Base-by-base conservation (phyloP, 2,888 invertebrate genomes). In the Pelosia muscerda region DNA sequence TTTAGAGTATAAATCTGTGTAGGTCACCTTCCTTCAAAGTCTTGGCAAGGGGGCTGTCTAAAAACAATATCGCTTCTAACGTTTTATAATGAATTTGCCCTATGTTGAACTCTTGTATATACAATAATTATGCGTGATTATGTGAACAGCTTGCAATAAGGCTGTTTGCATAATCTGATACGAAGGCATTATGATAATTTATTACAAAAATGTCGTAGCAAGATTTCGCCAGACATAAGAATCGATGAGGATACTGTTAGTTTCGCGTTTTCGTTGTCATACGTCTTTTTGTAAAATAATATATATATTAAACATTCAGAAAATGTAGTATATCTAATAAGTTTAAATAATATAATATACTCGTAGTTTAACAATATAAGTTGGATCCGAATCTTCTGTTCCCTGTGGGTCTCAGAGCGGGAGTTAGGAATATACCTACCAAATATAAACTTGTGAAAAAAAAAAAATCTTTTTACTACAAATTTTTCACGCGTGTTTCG, bases 131-230 rank as follows among this genome's bases (percentile, higher is more conserved):
- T 3, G 26, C 49, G 22, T 26, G 49, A 61, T 61, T 60, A 67
- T 68, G 69, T 72, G 69, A 66, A 66, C 54, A 60, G 63, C 60
- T 72, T 67, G 26, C 69, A 58, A 68, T 73, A 69, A 69, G 69
- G 71, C 23, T 75, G 78, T 76, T 74, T 74, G 68, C 65, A 70
- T 57, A 65, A 75, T 63, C 49, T 74, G 82, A 83, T 70, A 73
- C 76, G 78, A 73, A 77, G 81, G 78, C 59, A 84, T 85, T 86
- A 85, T 79, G 77, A 77, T 86, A 85, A 86, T 82, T 81, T 83
- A 83, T 85, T 66, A 80, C 66, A 68, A 57, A 59, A 66, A 69
- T 74, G 75, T 76, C 78, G 69, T 19, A 38, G 34, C 53, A 19
- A 60, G 59, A 65, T 58, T 78, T 71, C 68, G 69, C 62, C 68